A percentile compares a stretch with the other conserved stretches of the same genome.
Evolutionary conservation across 2,113 vertebrate species (phyloP).

Genomic region (Climacteris rufus): DNA sequence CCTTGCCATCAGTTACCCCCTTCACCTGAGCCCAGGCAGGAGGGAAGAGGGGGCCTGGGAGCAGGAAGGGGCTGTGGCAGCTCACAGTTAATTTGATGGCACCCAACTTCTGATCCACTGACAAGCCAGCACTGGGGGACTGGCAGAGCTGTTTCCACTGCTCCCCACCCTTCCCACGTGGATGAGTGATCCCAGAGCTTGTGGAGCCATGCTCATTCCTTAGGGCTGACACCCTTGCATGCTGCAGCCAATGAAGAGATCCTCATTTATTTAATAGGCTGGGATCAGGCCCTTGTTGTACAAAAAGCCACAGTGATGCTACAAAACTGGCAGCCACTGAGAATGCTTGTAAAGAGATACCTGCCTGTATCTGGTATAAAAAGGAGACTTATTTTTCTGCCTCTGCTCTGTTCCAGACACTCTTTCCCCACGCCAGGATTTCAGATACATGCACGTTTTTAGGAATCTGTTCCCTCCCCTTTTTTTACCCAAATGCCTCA

Average conservation of each 20-base stretch:
- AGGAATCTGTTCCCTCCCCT: background rate
- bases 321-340: background rate
- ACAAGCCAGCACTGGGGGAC: background rate
- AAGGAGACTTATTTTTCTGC: background rate
- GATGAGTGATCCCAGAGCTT: background rate
- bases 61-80: background rate
- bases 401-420: background rate
- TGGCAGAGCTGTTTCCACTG: background rate
- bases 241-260: background rate
- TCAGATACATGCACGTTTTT: background rate
- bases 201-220: rapidly evolving
- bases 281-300: background rate
- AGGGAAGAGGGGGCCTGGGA: background rate
- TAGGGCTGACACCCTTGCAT: rapidly evolving
- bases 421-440: background rate
- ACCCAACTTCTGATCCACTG: background rate
- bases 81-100: background rate
- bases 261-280: background rate
- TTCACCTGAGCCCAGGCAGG: background rate
- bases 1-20: background rate
- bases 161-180: background rate
- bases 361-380: rapidly evolving
- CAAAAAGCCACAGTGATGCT: background rate
- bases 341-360: background rate
- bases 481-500: background rate